Conservation (phyloP, 2,797 vertebrate genomes). For the Arvicola amphibius region DNA sequence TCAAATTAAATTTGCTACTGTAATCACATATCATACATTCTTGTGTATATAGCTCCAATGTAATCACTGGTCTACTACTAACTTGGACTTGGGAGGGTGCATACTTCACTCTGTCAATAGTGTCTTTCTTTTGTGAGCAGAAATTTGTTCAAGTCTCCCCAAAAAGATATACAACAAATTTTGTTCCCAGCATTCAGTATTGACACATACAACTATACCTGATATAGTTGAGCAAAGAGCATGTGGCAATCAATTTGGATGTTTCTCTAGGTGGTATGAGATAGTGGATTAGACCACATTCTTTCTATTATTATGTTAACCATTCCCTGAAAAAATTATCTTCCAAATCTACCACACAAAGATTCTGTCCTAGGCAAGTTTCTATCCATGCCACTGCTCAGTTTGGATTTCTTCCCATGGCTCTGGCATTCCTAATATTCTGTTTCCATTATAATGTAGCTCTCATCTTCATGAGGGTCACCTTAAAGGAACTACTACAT, state of each 20-base stretch:
- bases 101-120: background rate
- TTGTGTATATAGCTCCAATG: background rate
- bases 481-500: background rate
- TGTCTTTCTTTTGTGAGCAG: background rate
- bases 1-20: no score
- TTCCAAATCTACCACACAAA: background rate
- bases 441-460: background rate
- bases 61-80: background rate
- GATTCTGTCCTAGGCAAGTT: background rate
- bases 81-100: background rate
- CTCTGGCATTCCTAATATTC: background rate
- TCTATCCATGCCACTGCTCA: no score
- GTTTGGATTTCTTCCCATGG: background rate
- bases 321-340: background rate
- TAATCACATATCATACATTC: no score
- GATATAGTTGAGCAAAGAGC: background rate
- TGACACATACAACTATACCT: background rate
- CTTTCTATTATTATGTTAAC: no score
- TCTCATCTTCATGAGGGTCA: background rate
- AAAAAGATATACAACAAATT: background rate
- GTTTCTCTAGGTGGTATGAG: background rate
- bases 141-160: background rate
- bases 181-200: no score
- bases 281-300: background rate
- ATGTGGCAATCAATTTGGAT: background rate